Evolutionary conservation across 2,888 invertebrate genomes (phyloP).

Genomic region (Melanophora roralis): DNA sequence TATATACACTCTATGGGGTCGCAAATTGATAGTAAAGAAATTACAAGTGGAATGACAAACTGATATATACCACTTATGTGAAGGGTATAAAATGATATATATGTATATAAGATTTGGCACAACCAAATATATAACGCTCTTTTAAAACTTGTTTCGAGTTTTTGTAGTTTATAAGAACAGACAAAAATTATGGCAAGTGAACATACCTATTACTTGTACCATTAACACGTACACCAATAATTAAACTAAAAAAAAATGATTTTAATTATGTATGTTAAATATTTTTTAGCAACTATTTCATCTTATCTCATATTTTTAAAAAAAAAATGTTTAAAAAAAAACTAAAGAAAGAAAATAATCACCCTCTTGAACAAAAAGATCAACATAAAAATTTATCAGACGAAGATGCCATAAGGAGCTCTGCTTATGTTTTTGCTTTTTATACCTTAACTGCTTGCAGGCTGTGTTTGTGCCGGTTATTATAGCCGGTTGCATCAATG

Average conservation of each 20-base stretch:
- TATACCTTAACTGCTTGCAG: slow-evolving; percentile 16
- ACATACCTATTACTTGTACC: too few relatives aligned
- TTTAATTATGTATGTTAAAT: slow-evolving; percentile 15
- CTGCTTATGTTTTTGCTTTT: background rate
- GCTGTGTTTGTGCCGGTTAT: slow-evolving; percentile 5
- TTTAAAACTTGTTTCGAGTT: too few relatives aligned
- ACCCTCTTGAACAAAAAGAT: slow-evolving; percentile 39
- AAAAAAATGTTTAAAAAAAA: background rate
- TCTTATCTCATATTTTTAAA: slow-evolving; percentile 32
- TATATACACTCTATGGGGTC: too few relatives aligned
- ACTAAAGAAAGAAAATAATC: slow-evolving; percentile 29
- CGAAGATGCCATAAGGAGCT: slow-evolving; percentile 51
- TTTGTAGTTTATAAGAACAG: too few relatives aligned
- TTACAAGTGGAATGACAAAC: too few relatives aligned
- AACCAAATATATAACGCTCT: too few relatives aligned
- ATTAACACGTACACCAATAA: background rate
- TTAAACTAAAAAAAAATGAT: slow-evolving; percentile 26
- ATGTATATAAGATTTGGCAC: too few relatives aligned
- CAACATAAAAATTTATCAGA: slow-evolving; percentile 45
- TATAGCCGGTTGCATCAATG: slow-evolving; percentile 51
- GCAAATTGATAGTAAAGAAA: too few relatives aligned
- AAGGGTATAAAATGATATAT: too few relatives aligned
- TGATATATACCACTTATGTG: too few relatives aligned
- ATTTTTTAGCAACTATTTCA: slow-evolving; percentile 13
- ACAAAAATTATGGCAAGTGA: too few relatives aligned